Evolutionary conservation across 1,140 invertebrate species (phyloP), one percentile per base, ranked within the genome.

Genomic region (Ridgeia piscesae): DNA sequence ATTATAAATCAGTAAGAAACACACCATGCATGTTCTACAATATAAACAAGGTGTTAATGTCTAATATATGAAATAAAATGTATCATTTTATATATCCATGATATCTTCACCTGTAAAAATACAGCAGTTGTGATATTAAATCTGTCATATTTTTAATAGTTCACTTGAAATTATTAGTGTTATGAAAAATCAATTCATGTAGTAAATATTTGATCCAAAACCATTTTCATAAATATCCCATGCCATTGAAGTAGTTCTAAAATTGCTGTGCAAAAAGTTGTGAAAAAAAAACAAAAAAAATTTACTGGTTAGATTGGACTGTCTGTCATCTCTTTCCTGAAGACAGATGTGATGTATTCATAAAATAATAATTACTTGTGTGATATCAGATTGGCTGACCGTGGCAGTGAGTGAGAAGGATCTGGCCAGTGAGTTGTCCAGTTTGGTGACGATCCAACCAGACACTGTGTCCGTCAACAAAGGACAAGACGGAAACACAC

Each of bases 351-450:
- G 0, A 4, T 77, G 2, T 31, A 77, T 77, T 77, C 8, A 77
- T 27, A 77, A 2, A 77, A 21, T 77, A 77, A 77, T 77, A 77
- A 6, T 77, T 77, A 77, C 0, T 77, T 77, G 11, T 77, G 4
- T 77, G 17, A 77, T 77, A 21, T 77, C 58, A 77, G 58, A 77
- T 77, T 77, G 58, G 58, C 58, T 77, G 58, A 77, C 58, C 2
- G 58, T 77, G 58, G 58, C 58, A 6, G 58, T 77, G 58, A 77
- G 58, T 77, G 58, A 17, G 14, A 31, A 77, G 58, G 58, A 17
- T 77, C 58, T 77, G 58, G 58, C 58, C 58, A 77, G 58, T 77
- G 58, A 77, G 58, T 77, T 77, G 58, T 77, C 58, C 58, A 77
- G 58, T 77, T 21, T 77, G 58, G 58, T 77, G 58, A 77, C 58